A percentile compares a stretch with the other conserved stretches of the same genome.
These are phyloP conservation scores for Crocuta crocuta DNA, from an alignment of 2,113 vertebrate genomes.

Conservation along the genomic window DNA sequence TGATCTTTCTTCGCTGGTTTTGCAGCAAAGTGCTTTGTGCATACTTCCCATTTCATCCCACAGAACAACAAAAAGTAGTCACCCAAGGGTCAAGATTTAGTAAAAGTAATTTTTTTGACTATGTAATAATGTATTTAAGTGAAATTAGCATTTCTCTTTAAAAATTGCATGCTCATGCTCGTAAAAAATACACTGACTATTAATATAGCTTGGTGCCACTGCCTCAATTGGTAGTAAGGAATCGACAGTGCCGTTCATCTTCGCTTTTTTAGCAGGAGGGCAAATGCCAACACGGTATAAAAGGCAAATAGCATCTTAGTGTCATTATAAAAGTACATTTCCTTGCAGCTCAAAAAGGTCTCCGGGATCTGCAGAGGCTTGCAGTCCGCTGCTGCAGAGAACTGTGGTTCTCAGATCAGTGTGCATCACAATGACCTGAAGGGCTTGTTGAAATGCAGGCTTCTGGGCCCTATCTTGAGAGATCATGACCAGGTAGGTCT, in stretches of 20 bases:
- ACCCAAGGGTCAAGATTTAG: not conserved
- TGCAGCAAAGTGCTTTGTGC: not conserved
- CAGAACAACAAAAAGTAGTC: not conserved
- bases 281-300: not conserved
- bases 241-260: not conserved
- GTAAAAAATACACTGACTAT: not conserved
- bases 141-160: not conserved
- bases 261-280: not conserved
- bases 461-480: not conserved
- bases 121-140: not conserved
- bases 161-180: not conserved
- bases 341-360: not conserved
- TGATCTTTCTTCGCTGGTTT: not conserved
- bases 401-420: not conserved
- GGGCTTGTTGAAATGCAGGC: not conserved
- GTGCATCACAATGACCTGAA: not conserved
- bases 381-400: rapidly evolving
- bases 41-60: not conserved
- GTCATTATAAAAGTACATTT: not conserved
- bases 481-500: not conserved
- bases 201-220: not conserved
- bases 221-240: not conserved
- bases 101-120: not conserved
- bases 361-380: not conserved
- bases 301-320: not conserved